Evolutionary conservation across 2,113 vertebrate species (phyloP), one percentile per base, ranked within the genome.

Genomic region (Thunnus maccoyii): DNA sequence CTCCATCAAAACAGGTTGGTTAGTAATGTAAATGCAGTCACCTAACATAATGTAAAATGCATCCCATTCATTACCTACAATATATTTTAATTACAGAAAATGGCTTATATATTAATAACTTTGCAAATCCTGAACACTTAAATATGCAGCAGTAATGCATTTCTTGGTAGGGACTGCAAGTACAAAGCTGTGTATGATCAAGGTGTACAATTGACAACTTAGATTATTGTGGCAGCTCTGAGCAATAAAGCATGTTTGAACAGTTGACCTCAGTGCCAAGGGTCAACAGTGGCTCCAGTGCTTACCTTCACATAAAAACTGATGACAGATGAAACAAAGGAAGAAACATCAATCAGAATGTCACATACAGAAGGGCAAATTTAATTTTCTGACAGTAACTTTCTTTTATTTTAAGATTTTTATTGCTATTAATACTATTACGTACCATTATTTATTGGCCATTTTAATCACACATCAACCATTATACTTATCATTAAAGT

Each of bases 221-320:
- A 73, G 75, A 82, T 78, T 76, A 71, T 36, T 3, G 3, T 57
- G 77, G 74, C 76, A 70, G 75, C 56, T 63, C 50, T 36, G 30
- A 72, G 72, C 65, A 52, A 61, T 78, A 80, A 87, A 84, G 78
- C 60, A 71, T 63, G 44, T 69, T 76, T 72, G 78, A 78, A 78
- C 76, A 67, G 52, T 72, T 36, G 55, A 17, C 52, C 77, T 56
- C 48, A 27, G 72, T 25, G 48, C 25, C 57, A 16, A 56, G 16
- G 83, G 80, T 87, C 82, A 85, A 58, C 22, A 22, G 22, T 22
- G 22, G 22, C 22, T 22, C 1, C 76, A 71, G 22, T 79, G 77
- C 70, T 78, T 81, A 78, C 44, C 51, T 82, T 67, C 70, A 77
- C 62, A 87, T 88, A 77, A 83, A 83, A 84, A 50, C 80, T 76